Base-by-base conservation (phyloP, 2,797 vertebrate genomes). In the Eulemur rubriventer region DNA sequence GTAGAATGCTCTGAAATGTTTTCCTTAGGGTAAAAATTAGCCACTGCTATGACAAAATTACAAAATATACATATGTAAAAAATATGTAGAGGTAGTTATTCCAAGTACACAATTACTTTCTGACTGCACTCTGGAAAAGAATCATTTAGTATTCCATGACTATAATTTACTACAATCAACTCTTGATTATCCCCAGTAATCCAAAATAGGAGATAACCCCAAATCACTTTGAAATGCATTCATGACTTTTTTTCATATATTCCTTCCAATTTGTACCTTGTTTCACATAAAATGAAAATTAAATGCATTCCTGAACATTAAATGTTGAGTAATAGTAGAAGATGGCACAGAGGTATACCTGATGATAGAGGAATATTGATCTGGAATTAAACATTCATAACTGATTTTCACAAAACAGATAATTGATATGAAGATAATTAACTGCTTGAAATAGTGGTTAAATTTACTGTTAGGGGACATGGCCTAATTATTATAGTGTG, bases 101-200 rank as follows among this genome's bases (percentile, higher is more conserved):
- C 28, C 69, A 95, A 92, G 69, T 43, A 79, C 43, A 96, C 0
- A 87, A 85, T 6, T 81, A 48, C 30, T 88, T 97, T 88, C 35
- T 92, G 76, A 81, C 90, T 95, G 46, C 6, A 78, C 50, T 93
- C 63, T 63, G 6, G 65, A 95, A 38, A 86, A 91, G 33, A 91
- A 86, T 73, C 96, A 96, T 94, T 96, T 88, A 93, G 30, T 70
- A 67, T 50, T 70, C 38, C 48, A 72, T 13, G 7, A 41, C 67
- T 97, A 65, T 96, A 97, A 97, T 97, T 97, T 96, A 94, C 82
- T 65, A 95, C n/a, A 97, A 96, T 97, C 96, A 96, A 95, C 78
- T 76, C 82, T 86, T 97, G 97, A 97, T 97, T 96, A 92, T 82
- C 14, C 18, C 0, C 13, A 48, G 52, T 87, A 92, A 94, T 88